Evolutionary conservation across 2,888 invertebrate genomes (phyloP), one percentile per base, ranked within the genome.

Genomic region (Lottia scabra): DNA sequence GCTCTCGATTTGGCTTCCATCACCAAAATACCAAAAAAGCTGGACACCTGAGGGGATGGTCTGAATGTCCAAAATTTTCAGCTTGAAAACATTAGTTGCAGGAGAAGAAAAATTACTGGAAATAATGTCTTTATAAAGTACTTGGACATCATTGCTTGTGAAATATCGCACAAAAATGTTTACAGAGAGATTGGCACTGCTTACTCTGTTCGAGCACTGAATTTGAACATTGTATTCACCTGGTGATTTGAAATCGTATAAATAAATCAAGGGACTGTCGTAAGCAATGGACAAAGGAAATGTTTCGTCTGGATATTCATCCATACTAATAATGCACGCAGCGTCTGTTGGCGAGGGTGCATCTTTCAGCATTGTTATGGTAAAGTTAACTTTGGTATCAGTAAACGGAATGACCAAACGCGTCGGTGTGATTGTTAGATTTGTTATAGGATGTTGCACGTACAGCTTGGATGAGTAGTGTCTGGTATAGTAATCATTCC

Each of bases 1-100:
- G 19, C 15, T 19, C 13, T 30, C n/a, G 10, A 16, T 27, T 13
- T 10, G 23, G 46, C 44, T 64, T 13, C 44, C 27, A 30, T 70
- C 69, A 8, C 63, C 64, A 38, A 70, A 70, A 38, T 70, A 38
- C 69, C 69, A 70, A 12, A 46, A 13, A 16, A 46, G 23, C 12
- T 46, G 13, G 10, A 63, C 69, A 12, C 63, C 63, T 3, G 45
- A 46, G 1, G 69, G 69, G 8, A 48, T 45, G 0, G 13, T 23
- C 15, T 43, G 8, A 27, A 45, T 27, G 43, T 45, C 46, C n/a
- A 38, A 63, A 13, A 64, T 46, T 26, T 63, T 26, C 3, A 70
- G 38, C 5, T 12, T 64, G 48, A 70, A 70, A 19, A 26, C 46
- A 19, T 64, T 65, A n/a, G 45, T 45, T 15, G 27, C 46, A 23